These are phyloP conservation scores for Ophioninae sp. DNA, from an alignment of 2,888 invertebrate species.

Conservation along the genomic window DNA sequence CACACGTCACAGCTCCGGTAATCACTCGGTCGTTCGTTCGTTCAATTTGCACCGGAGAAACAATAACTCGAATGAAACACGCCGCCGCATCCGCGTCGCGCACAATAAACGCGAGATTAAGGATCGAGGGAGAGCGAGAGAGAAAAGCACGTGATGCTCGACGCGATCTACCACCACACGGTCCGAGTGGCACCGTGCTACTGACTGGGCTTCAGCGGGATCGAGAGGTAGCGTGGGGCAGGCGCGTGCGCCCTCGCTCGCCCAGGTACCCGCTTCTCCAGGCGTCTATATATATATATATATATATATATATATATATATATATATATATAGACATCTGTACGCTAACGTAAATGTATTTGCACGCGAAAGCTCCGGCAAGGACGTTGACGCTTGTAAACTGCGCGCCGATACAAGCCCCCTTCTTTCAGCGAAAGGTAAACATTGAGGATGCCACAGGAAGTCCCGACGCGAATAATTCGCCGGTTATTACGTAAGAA, in stretches of 20 bases:
- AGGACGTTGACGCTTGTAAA: not conserved
- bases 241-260: constrained; percentile 18
- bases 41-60: too few relatives aligned
- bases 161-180: too few relatives aligned
- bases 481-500: not conserved
- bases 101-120: too few relatives aligned
- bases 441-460: not conserved
- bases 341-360: not conserved
- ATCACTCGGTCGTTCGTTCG: too few relatives aligned
- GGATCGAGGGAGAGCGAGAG: too few relatives aligned
- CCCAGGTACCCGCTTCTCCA: too few relatives aligned
- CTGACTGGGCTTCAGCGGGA: not conserved
- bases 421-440: not conserved
- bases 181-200: constrained; percentile 17
- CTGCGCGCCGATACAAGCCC: not conserved
- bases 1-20: too few relatives aligned
- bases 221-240: not conserved
- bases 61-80: too few relatives aligned
- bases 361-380: not conserved
- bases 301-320: too few relatives aligned
- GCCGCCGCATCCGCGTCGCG: too few relatives aligned
- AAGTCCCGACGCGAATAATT: not conserved
- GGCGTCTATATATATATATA: not conserved
- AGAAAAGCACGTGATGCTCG: too few relatives aligned
- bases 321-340: too few relatives aligned